These are phyloP conservation scores for Paradisaea rubra DNA, from an alignment of 2,113 vertebrate genomes.

Conservation along the genomic window DNA sequence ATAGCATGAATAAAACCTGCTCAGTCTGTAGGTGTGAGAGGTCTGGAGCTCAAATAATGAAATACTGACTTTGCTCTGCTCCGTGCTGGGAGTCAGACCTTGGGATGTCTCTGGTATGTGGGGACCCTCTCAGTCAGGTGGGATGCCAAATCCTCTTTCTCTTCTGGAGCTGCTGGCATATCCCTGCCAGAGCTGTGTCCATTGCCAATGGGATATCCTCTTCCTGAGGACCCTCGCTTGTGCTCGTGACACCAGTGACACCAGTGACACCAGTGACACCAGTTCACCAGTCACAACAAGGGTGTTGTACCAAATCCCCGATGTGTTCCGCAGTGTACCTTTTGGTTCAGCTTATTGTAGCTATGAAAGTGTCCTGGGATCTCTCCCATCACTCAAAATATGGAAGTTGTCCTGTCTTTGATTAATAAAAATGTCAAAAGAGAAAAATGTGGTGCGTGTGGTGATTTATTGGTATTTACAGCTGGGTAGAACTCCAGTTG, in stretches of 20 bases:
- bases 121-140: not conserved
- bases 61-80: not conserved
- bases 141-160: not conserved
- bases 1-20: not conserved
- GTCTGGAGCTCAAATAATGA: not conserved
- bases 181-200: not conserved
- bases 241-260: not conserved
- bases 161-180: not conserved
- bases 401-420: not conserved
- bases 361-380: not conserved
- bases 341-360: not conserved
- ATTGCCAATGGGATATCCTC: not conserved
- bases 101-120: not conserved
- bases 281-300: not conserved
- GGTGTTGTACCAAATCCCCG: not conserved
- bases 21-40: not conserved
- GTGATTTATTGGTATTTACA: not conserved
- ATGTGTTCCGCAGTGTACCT: not conserved
- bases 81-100: not conserved
- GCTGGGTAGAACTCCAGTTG: not conserved
- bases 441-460: not conserved
- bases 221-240: not conserved
- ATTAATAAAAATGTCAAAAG: constrained; percentile 51
- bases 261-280: not conserved
- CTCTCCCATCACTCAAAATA: not conserved